Base-by-base conservation (phyloP, 2,888 invertebrate species). In the Sympetrum striolatum region DNA sequence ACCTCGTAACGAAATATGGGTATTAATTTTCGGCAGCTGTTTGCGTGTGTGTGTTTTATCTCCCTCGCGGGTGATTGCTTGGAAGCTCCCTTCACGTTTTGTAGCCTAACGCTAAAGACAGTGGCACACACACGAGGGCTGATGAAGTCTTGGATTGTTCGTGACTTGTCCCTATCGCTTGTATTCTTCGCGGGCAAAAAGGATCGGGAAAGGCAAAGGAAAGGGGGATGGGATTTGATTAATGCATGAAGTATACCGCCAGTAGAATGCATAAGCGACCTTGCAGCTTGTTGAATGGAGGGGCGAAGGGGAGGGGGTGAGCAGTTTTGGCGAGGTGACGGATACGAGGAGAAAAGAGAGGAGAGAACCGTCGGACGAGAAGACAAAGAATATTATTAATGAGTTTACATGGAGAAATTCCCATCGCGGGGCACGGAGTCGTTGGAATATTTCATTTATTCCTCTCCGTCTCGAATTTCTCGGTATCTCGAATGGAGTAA, bases 191-290 rank as follows among this genome's bases (percentile, higher is more conserved):
- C 73, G 31, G 64, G 64, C 64, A 64, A 73, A 73, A 73, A 14
- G 73, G 73, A 73, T 73, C 73, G 73, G 73, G 31, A 31, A 73
- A 73, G 73, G 73, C 31, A 73, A 25, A 25, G 73, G 73, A n/a
- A 18, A 73, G 14, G n/a, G 31, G 53, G 86, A 60, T 60, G 60
- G 86, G 86, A 60, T 86, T 86, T 86, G 86, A 86, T 86, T 86
- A 86, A 86, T 86, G 86, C 86, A 86, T 86, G 86, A 86, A 86
- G 86, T 37, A 86, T 60, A 12, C 86, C 86, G 58, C 37, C 86
- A 37, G 60, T 60, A 86, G 64, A 86, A 86, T 86, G 18, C 86
- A 86, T 86, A 60, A 86, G 86, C 60, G 86, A 86, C 86, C 60
- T 37, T 86, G 58, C 60, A 60, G 86, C 60, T 86, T 86, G 86